Evolutionary conservation across 1,140 invertebrate genomes (phyloP), one percentile per base, ranked within the genome.

Genomic region (Pseudoatta argentina): DNA sequence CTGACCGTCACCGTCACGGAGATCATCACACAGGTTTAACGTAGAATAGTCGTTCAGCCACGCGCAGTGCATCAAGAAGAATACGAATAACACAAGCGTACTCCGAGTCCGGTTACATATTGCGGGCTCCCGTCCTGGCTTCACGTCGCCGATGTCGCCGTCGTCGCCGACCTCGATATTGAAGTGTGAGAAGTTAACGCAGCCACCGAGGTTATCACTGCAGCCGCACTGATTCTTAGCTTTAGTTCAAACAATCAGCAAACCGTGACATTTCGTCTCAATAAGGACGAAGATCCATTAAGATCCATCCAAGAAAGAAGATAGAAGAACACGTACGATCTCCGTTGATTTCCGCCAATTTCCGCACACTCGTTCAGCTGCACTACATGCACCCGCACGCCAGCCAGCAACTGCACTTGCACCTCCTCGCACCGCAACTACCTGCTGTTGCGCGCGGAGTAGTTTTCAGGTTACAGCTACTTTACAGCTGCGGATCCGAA

Each of bases 11-110:
- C 44, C 69, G 79, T 83, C 7, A 83, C 79, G 16, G 55, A 16
- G 64, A 55, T 83, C 79, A 83, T 83, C 69, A 83, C 79, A 83
- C 69, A 83, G 55, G 14, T 30, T 63, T 73, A 8, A 34, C 34
- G 55, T 27, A 55, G 2, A 2, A 5, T 67, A 4, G 14, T 39
- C 7, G 48, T 18, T 24, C 63, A 30, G 30, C 53, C 77, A 18
- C 21, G 67, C 69, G 55, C 39, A 16, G 2, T 34, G 55, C 55
- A 48, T 83, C 55, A 48, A 83, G 39, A 7, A n/a, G n/a, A 14
- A 44, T 14, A 69, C 51, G 21, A 12, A 27, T 30, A 7, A 3
- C 18, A 21, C 14, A n/a, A 27, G 7, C 34, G 24, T 14, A 5
- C 14, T 39, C n/a, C 10, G 34, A 24, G 7, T 71, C 18, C 57